phyloP scores from a whole-genome alignment of 2,888 invertebrate species.

The Lochmaea crataegi region DNA sequence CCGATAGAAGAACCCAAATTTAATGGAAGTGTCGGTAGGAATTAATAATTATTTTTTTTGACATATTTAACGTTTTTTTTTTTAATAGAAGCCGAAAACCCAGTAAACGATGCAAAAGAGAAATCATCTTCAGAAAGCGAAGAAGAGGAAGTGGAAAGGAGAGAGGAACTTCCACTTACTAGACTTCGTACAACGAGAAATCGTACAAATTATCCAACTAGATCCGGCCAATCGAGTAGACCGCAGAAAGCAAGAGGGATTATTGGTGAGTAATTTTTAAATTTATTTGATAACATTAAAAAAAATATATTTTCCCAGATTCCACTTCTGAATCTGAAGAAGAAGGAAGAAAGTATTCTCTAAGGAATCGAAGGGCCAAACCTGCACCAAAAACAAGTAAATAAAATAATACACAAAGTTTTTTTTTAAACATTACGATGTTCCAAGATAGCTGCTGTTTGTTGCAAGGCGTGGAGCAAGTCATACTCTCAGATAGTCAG shows the following conservation, averaged over 20 bases:
- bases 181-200: constrained; percentile 34
- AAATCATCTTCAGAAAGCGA: constrained; percentile 29
- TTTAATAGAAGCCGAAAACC: neutral
- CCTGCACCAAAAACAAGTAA: constrained; percentile 56
- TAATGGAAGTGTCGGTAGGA: constrained; percentile 25
- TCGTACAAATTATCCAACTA: constrained; percentile 26
- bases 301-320: constrained; percentile 38
- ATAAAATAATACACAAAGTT: constrained; percentile 4
- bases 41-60: neutral
- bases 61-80: neutral
- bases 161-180: constrained; percentile 29
- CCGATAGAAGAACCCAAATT: constrained; percentile 32
- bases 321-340: constrained; percentile 57
- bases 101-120: constrained; percentile 18
- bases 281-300: neutral
- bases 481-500: too few relatives aligned
- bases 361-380: constrained; percentile 60
- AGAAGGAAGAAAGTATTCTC: constrained; percentile 56
- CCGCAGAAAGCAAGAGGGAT: constrained; percentile 15
- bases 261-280: constrained; percentile 17
- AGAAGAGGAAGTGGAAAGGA: constrained; percentile 19
- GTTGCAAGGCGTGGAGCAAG: too few relatives aligned
- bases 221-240: constrained; percentile 11
- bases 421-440: too few relatives aligned
- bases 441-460: too few relatives aligned